Percentiles rank a stretch among this genome's conserved stretches.
phyloP scores from a whole-genome alignment of 1,140 invertebrate species.

The Oreohelix idahoensis region DNA sequence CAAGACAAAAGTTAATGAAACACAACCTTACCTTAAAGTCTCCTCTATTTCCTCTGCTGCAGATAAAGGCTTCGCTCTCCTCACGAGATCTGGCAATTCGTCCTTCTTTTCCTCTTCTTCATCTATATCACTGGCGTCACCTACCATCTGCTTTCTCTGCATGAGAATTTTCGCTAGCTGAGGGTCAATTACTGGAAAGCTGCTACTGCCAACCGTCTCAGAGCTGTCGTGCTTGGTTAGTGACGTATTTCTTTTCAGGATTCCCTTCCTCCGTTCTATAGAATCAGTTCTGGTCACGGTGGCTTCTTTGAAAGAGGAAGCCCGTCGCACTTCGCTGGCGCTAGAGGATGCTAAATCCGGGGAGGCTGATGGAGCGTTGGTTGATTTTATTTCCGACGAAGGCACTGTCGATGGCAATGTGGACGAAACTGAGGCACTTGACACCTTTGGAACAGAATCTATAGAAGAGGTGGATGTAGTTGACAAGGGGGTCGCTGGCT shows the following conservation, averaged over 20 bases:
- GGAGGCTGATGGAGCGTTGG: background rate
- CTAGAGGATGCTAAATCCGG: background rate
- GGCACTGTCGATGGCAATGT: background rate
- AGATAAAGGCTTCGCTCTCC: conserved; percentile 28
- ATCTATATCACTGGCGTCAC: conserved; percentile 20
- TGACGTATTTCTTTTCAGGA: conserved; percentile 51
- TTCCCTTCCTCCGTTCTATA: conserved; percentile 41
- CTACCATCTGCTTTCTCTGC: conserved; percentile 38
- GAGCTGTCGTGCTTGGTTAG: conserved; percentile 26
- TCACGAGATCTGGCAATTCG: background rate
- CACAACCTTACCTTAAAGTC: conserved; percentile 45
- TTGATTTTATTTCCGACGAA: background rate
- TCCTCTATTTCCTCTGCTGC: conserved; percentile 50
- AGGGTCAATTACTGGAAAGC: conserved; percentile 41
- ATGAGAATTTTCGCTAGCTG: conserved; percentile 50
- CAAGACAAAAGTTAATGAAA: too few species aligned
- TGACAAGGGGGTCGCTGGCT: background rate
- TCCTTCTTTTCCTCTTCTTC: conserved; percentile 29
- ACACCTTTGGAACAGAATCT: background rate
- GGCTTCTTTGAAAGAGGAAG: conserved; percentile 8
- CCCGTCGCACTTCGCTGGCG: background rate
- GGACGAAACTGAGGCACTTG: background rate
- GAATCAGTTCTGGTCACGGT: conserved; percentile 16
- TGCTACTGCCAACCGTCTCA: background rate
- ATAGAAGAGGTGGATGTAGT: background rate